Conservation (phyloP, 2,888 invertebrate species). For the Agrochola circellaris region DNA sequence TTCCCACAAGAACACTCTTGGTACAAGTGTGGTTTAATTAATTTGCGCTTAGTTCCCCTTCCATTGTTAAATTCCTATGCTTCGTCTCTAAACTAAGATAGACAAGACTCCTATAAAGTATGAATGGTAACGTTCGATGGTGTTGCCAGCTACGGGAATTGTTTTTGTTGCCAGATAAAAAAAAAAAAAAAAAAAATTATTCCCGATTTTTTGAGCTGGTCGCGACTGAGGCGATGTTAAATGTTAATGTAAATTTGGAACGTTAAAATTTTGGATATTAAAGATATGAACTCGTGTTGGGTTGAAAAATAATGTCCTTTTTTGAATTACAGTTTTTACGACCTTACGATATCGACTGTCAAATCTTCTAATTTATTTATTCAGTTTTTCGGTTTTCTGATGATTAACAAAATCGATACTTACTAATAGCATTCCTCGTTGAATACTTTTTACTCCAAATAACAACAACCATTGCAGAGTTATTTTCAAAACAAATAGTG, state of each 20-base stretch:
- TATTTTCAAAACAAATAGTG: too few species aligned
- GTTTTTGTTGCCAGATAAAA: constrained; percentile 69
- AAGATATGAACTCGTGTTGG: constrained; percentile 49
- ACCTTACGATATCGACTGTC: neutral
- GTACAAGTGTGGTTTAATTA: constrained; percentile 62
- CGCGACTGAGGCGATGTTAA: constrained; percentile 71
- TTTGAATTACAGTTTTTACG: neutral
- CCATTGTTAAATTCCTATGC: constrained; percentile 76
- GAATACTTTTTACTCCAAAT: neutral
- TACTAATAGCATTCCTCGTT: neutral
- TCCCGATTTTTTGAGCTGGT: constrained; percentile 64
- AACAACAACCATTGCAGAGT: too few species aligned
- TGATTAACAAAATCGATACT: neutral
- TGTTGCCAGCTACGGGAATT: constrained; percentile 75
- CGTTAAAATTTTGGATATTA: constrained; percentile 49
- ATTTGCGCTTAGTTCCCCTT: constrained; percentile 70
- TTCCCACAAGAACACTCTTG: constrained; percentile 52
- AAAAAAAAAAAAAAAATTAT: constrained; percentile 63
- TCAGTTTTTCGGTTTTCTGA: neutral
- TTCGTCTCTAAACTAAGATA: constrained; percentile 67
- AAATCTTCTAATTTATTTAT: neutral
- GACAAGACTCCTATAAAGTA: constrained; percentile 72
- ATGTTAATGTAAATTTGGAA: constrained; percentile 58
- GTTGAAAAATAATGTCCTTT: constrained; percentile 39
- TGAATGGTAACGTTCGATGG: constrained; percentile 67